Evolutionary conservation across 2,888 invertebrate species (phyloP), one percentile per base, ranked within the genome.

Genomic region (Aquatica leii): DNA sequence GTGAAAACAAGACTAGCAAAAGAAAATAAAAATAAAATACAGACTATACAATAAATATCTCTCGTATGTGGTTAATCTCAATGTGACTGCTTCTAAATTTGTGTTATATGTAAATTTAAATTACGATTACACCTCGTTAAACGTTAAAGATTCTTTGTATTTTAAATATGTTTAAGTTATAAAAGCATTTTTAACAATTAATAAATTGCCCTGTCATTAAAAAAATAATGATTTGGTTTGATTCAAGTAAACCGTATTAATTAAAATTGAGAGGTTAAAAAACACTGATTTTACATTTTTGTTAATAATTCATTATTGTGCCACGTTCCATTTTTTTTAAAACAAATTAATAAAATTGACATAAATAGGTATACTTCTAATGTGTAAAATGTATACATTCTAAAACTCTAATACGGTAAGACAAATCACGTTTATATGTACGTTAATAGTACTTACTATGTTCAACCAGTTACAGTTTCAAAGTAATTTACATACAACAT

Each of bases 1-100:
- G n/a, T n/a, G n/a, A 15, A 53, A 51, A 51, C 40, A 50, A 40
- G 21, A 50, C 12, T 31, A 24, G 17, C 15, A 37, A 51, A 58
- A 41, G 40, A 58, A 59, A 59, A 59, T 49, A 59, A 48, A 59
- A 53, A 40, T 52, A 52, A 59, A 59, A 59, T 52, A 53, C 43
- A 53, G 34, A 59, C 43, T 52, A 35, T 53, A 24, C 34, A 49
- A 46, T 46, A 59, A 59, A 59, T 52, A 35, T 46, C 53, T 31
- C 53, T 53, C 12, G 46, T 53, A 59, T 46, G 53, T 53, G 53
- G 53, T 58, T 58, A 58, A 58, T 58, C 58, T 58, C n/a, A 24
- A 37, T 58, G 50, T 31, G 43, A 58, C 46, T 41, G 24, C 31
- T 55, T 43, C 41, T 11, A 17, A 43, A 43, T 43, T 17, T 43